Conservation (phyloP, 2,797 vertebrate genomes). For the Choloepus didactylus region DNA sequence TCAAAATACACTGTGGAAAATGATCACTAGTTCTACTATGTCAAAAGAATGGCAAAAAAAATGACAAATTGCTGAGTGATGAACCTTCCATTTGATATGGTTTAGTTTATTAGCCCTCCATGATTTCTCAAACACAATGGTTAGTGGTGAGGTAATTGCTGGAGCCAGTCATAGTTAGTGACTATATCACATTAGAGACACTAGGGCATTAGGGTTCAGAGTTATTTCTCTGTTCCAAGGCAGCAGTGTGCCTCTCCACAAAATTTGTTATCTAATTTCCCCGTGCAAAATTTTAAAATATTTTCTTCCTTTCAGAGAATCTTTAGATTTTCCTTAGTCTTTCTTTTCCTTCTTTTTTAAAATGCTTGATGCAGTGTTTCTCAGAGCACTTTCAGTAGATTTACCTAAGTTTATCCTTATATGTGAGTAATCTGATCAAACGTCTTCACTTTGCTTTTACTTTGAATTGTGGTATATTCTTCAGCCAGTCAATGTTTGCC, state of each 20-base stretch:
- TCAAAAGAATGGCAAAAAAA: constrained; percentile 62
- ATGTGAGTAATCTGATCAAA: not conserved
- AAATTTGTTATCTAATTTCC: constrained; percentile 23
- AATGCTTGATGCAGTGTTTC: not conserved
- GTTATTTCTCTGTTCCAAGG: constrained; percentile 4
- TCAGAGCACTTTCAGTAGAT: not conserved
- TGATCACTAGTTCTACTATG: constrained; percentile 58
- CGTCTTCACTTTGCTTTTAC: not conserved
- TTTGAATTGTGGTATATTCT: not conserved
- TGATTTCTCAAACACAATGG: constrained; percentile 54
- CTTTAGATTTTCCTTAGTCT: not conserved
- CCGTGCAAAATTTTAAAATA: not conserved
- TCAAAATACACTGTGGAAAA: constrained; percentile 49
- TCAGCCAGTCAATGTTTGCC: not conserved
- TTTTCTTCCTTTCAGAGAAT: constrained; percentile 36
- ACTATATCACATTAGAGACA: not conserved
- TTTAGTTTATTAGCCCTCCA: constrained; percentile 24
- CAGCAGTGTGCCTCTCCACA: not conserved
- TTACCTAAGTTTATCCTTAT: not conserved
- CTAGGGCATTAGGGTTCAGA: not conserved
- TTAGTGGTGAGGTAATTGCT: constrained; percentile 57
- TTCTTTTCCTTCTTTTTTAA: not conserved
- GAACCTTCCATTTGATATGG: constrained; percentile 65
- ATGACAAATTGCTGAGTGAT: constrained; percentile 68
- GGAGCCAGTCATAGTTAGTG: constrained; percentile 36